phyloP scores from a whole-genome alignment of 2,797 vertebrate genomes.

The Syngnathus acus region DNA sequence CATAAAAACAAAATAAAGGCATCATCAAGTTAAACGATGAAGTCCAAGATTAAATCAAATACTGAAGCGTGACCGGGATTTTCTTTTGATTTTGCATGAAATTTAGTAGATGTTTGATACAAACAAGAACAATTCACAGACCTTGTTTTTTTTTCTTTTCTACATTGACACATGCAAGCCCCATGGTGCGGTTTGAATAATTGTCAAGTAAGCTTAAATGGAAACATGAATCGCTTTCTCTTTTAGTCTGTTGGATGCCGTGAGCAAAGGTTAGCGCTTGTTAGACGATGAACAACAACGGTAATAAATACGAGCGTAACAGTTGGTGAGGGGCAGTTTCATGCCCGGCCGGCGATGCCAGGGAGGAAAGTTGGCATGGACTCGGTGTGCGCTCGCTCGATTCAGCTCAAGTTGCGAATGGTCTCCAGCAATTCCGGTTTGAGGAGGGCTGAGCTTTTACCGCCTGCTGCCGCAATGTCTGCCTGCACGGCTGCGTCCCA shows the following conservation, averaged over 20 bases:
- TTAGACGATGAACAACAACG: not conserved
- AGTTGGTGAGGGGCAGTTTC: conserved; percentile 18
- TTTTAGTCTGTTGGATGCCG: not conserved
- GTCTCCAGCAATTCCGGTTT: conserved; percentile 70
- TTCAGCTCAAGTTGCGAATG: conserved; percentile 75
- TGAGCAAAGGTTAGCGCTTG: conserved; percentile 20
- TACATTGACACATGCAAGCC: not conserved
- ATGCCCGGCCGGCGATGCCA: conserved; percentile 7
- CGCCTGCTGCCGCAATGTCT: conserved; percentile 75
- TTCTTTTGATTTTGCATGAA: not conserved
- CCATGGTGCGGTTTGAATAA: not conserved
- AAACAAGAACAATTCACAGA: not conserved
- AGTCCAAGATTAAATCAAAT: not conserved
- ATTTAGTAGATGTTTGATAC: conserved; percentile 1
- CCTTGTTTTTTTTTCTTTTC: not conserved
- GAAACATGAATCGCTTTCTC: not conserved
- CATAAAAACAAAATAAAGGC: not conserved
- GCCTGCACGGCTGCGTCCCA: conserved; percentile 82
- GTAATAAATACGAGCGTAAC: conserved; percentile 21
- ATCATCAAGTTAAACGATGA: not conserved
- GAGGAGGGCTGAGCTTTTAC: conserved; percentile 59
- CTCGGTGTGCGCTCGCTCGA: not conserved
- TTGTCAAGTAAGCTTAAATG: not conserved
- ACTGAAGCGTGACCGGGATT: not conserved
- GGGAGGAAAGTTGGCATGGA: conserved; percentile 4